Conservation (phyloP, 2,888 invertebrate genomes). For the Camponotus fellah region DNA sequence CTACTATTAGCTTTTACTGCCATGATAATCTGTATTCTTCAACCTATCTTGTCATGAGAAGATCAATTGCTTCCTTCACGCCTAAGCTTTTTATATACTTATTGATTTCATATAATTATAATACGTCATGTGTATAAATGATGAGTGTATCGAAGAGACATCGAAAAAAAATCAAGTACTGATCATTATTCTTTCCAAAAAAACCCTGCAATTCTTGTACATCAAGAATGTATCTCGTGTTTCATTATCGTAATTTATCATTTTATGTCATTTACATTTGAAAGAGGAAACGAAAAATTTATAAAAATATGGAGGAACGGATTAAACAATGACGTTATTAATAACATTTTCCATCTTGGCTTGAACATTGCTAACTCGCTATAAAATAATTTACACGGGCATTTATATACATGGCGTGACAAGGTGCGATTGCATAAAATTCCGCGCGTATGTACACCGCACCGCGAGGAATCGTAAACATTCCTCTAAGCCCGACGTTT, state of each 20-base stretch:
- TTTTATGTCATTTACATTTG: background rate
- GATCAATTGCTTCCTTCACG: background rate
- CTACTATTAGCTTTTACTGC: conserved; percentile 66
- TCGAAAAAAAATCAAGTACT: too few species aligned
- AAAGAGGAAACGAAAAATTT: background rate
- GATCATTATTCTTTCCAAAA: background rate
- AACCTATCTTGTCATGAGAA: conserved; percentile 5
- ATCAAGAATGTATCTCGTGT: background rate
- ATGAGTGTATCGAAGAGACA: background rate
- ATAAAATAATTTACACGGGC: conserved; percentile 52
- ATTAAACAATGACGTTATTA: conserved; percentile 11
- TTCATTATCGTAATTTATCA: conserved; percentile 1
- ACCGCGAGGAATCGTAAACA: conserved; percentile 52
- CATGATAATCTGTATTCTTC: conserved; percentile 17
- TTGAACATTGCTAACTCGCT: conserved; percentile 46
- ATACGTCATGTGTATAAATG: background rate
- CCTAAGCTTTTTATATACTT: too few species aligned
- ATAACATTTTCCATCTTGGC: conserved; percentile 26
- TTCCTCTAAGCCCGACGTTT: conserved; percentile 44
- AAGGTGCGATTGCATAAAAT: conserved; percentile 55
- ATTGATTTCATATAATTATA: background rate
- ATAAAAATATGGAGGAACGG: background rate
- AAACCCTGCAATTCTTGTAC: background rate
- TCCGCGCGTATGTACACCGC: conserved; percentile 27
- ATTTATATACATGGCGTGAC: conserved; percentile 46